Percentiles rank a stretch among this genome's conserved stretches.
Evolutionary conservation across 2,888 invertebrate species (phyloP).

Genomic region (Cryptophagus acutangulus): DNA sequence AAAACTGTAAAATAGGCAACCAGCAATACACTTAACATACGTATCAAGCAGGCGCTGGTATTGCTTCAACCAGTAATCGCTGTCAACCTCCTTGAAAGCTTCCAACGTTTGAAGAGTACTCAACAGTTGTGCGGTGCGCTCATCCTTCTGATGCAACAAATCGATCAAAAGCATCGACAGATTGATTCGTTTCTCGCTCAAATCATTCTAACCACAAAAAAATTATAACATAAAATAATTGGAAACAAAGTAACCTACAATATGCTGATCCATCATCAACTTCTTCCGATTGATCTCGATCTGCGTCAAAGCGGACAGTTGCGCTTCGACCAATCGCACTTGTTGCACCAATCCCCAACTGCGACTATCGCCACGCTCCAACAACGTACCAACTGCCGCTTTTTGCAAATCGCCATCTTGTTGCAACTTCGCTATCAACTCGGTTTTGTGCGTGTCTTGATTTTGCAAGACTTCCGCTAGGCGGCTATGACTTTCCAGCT

Average conservation of each 20-base stretch:
- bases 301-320: constrained; percentile 65
- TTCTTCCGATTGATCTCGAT: constrained; percentile 69
- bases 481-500: constrained; percentile 58
- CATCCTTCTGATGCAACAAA: constrained; percentile 63
- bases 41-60: constrained; percentile 77
- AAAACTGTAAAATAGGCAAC: background rate
- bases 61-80: constrained; percentile 72
- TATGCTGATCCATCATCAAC: constrained; percentile 61
- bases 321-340: constrained; percentile 65
- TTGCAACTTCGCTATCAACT: constrained; percentile 57
- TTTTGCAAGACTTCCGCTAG: constrained; percentile 57
- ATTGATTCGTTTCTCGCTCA: constrained; percentile 63
- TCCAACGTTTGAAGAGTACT: constrained; percentile 71
- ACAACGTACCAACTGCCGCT: constrained; percentile 64
- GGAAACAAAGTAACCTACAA: constrained; percentile 54
- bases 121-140: constrained; percentile 60
- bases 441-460: constrained; percentile 58
- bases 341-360: constrained; percentile 74
- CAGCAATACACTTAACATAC: constrained; percentile 25
- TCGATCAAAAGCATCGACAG: constrained; percentile 64
- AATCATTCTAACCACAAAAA: constrained; percentile 56
- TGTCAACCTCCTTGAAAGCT: constrained; percentile 48
- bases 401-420: constrained; percentile 69
- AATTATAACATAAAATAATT: constrained; percentile 16
- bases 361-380: constrained; percentile 69